Base-by-base conservation (phyloP, 2,797 vertebrate species). In the Synaphobranchus kaupii region DNA sequence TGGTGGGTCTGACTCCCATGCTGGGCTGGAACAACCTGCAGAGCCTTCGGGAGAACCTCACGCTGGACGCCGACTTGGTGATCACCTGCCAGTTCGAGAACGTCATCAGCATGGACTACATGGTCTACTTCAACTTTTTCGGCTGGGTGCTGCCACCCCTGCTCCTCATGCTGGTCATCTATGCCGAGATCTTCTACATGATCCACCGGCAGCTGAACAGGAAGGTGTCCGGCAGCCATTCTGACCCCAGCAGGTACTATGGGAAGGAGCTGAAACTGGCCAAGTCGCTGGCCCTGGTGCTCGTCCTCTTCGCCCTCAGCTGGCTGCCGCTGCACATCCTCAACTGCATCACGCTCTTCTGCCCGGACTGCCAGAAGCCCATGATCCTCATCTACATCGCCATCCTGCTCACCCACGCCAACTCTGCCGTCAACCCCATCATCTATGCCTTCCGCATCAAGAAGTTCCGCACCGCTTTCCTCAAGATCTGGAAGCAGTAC, bases 111-210 rank as follows among this genome's bases (percentile, higher is more conserved):
- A 99, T 99, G 99, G 95, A 98, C 89, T 99, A 99, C 94, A 99
- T 99, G 98, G 99, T 99, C 82, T 99, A 99, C 92, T 99, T 99
- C 93, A 99, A 99, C 94, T 99, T 99, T 92, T 99, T 99, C 0
- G 95, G 98, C 22, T 99, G 98, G 97, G 98, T 99, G 89, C 96
- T 99, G 91, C 98, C 98, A 0, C 98, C 99, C 0, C 95, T 99
- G 86, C 66, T 99, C 58, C 93, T 99, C 89, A 99, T 99, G 98
- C 92, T 98, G 85, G 88, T 97, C 86, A 98, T 99, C 93, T 99
- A 99, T 83, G 93, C 96, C 73, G 98, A 99, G 93, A 98, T 99
- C 92, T 99, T 99, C 96, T 98, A 98, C 93, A 97, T 99, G 93
- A 99, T 99, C 93, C 98, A 98, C 91, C 98, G 96, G 93, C 99